Conservation (phyloP, 2,113 vertebrate species). For the Okapia johnstoni region DNA sequence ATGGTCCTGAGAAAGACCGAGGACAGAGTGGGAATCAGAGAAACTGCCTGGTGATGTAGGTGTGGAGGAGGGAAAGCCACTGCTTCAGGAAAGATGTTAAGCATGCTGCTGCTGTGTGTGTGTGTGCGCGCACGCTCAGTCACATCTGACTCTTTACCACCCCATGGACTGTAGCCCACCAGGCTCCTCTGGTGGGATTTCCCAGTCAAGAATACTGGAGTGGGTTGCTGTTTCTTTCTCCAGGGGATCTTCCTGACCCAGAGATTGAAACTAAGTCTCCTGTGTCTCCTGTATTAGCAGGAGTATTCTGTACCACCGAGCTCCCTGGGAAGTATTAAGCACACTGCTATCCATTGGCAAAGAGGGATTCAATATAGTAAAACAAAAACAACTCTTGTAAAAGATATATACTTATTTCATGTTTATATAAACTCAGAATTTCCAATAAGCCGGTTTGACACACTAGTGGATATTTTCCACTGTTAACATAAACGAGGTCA, state of each 20-base stretch:
- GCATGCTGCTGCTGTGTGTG: neutral
- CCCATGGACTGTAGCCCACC: neutral
- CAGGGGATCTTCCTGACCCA: neutral
- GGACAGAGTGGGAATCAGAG: neutral
- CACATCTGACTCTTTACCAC: neutral
- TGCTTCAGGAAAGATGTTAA: neutral
- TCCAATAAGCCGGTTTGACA: neutral
- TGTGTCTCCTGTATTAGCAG: neutral
- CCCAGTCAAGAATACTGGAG: neutral
- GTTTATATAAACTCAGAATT: neutral
- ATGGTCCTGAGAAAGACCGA: neutral
- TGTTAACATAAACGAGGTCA: neutral
- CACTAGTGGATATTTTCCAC: neutral
- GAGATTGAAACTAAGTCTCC: neutral
- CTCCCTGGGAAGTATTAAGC: neutral
- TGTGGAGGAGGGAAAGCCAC: neutral
- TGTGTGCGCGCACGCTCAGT: neutral
- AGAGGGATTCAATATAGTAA: neutral
- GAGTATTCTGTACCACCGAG: neutral
- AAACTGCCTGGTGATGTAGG: neutral
- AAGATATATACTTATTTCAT: neutral
- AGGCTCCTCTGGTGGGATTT: neutral
- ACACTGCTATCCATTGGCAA: neutral
- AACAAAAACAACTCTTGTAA: neutral
- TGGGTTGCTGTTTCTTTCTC: neutral